Evolutionary conservation across 1,140 invertebrate species (phyloP).

Genomic region (Schlechtendalia chinensis): DNA sequence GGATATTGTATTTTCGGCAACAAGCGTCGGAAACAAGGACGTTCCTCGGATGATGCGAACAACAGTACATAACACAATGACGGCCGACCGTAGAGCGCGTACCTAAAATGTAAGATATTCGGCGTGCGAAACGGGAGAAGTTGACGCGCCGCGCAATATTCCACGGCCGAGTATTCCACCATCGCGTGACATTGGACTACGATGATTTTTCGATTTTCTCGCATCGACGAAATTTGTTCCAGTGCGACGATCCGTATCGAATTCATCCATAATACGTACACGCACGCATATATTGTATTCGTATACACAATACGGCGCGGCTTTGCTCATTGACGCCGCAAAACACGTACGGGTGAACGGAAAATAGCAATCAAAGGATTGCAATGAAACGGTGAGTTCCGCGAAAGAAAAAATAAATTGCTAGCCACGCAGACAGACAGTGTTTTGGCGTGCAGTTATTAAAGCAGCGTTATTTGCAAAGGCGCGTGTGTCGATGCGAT

Average conservation of each 20-base stretch:
- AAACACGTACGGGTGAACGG: too few species aligned
- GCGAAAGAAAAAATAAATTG: too few species aligned
- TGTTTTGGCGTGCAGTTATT: too few species aligned
- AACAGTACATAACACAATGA: neutral
- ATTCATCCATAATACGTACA: too few species aligned
- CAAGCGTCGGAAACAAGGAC: neutral
- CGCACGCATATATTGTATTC: too few species aligned
- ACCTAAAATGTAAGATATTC: neutral
- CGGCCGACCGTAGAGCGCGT: too few species aligned
- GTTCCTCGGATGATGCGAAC: neutral
- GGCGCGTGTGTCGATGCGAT: too few species aligned
- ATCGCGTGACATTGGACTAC: constrained; percentile 17
- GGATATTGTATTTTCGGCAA: neutral
- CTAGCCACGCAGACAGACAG: too few species aligned
- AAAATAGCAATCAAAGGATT: neutral
- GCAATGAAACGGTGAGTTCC: neutral
- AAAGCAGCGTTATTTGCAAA: too few species aligned
- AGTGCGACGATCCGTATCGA: constrained; percentile 14
- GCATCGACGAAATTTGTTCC: neutral
- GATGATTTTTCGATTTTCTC: neutral
- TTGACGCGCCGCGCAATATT: constrained; percentile 27
- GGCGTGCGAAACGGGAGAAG: neutral
- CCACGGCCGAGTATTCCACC: neutral
- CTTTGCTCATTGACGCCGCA: too few species aligned
- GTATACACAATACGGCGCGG: too few species aligned